Base-by-base conservation (phyloP, 2,113 vertebrate species). In the Callithrix jacchus region DNA sequence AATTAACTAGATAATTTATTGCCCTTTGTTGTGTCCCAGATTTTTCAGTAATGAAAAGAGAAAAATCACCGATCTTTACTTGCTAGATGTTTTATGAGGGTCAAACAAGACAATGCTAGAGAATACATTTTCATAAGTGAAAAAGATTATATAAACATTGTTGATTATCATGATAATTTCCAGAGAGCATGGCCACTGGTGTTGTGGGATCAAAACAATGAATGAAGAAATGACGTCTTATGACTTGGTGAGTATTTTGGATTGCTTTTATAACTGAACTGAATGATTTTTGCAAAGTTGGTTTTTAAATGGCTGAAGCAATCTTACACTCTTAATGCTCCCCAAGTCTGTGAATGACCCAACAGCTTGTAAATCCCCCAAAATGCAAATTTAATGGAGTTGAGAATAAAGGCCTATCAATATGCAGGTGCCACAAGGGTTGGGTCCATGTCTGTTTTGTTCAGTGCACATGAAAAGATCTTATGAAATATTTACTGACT, bases 1-100 rank as follows among this genome's bases (percentile, higher is more conserved):
- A 92, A 77, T 35, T 93, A 93, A 86, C n/a, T 70, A 95, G 42
- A 76, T 23, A 82, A 70, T 73, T 47, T 77, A 86, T 58, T 80
- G 9, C 11, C 23, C 0, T 61, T 83, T 42, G 70, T 47, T 64
- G 30, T 79, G 49, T 30, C 17, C 49, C 74, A 40, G 30, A 47
- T 49, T 37, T 89, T 92, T 92, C 70, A 68, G 13, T 45, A 87
- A 83, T 47, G n/a, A 68, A 95, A 82, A 77, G 18, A 82, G 35
- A 82, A 94, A 54, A 73, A 73, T 79, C 73, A 70, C 37, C 37
- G 79, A 10, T 6, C 20, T 10, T 27, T 35, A 52, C 27, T 8
- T 76, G 77, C 27, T 88, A 81, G 54, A 49, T 52, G 21, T 94
- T 90, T 58, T 90, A 20, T 68, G 81, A 92, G 30, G 9, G 23